Conservation (phyloP, 2,113 vertebrate species). For the Phainopepla nitens region DNA sequence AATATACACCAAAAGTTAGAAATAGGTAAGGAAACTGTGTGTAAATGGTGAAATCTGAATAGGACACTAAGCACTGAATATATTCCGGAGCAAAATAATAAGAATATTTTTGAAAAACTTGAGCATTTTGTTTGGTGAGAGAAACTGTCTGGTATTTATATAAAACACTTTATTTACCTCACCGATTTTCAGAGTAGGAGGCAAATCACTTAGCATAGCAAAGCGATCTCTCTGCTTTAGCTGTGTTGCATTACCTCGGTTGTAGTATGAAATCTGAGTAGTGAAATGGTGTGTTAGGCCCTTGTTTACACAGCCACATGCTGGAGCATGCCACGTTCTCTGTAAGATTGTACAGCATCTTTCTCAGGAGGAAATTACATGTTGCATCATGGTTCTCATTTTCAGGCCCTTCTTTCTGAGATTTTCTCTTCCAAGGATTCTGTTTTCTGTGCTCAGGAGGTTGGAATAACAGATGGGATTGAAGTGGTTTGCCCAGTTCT, state of each 20-base stretch:
- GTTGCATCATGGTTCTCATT: accelerated
- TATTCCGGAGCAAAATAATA: not conserved
- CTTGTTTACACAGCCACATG: not conserved
- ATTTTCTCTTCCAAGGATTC: not conserved
- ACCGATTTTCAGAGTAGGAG: slow-evolving; percentile 28
- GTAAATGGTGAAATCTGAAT: not conserved
- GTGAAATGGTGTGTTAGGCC: not conserved
- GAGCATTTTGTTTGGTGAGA: not conserved
- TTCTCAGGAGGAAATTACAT: not conserved
- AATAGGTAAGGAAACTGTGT: not conserved
- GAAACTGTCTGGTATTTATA: not conserved
- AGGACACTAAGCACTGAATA: not conserved
- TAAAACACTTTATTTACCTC: slow-evolving; percentile 1
- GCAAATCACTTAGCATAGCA: slow-evolving; percentile 30
- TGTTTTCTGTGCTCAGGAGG: not conserved
- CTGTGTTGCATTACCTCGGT: not conserved
- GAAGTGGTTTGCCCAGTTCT: not conserved
- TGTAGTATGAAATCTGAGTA: slow-evolving; percentile 5
- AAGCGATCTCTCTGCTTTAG: slow-evolving; percentile 33
- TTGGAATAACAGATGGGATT: not conserved
- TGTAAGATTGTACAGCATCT: not conserved
- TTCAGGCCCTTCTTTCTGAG: not conserved
- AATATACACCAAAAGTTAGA: not conserved
- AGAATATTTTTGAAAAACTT: not conserved
- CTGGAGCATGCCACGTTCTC: not conserved